Percentiles rank a stretch among this genome's conserved stretches.
Evolutionary conservation across 2,888 invertebrate genomes (phyloP).

Genomic region (Eupeodes luniger): DNA sequence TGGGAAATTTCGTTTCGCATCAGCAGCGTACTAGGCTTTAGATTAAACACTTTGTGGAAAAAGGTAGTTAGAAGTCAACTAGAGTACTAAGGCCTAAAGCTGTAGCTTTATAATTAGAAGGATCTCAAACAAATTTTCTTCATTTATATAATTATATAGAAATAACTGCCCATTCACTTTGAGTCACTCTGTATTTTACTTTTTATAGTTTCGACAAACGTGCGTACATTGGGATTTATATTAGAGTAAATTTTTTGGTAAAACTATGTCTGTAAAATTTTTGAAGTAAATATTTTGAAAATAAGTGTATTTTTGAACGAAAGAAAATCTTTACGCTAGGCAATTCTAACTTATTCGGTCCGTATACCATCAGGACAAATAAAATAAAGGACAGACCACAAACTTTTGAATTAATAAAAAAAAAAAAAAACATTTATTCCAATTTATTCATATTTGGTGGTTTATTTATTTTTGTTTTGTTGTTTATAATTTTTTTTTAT

Average conservation of each 20-base stretch:
- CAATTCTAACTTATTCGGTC: not conserved
- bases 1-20: too few relatives aligned
- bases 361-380: not conserved
- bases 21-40: too few relatives aligned
- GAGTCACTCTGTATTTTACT: not conserved
- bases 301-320: not conserved
- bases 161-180: not conserved
- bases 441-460: too few relatives aligned
- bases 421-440: too few relatives aligned
- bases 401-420: not conserved
- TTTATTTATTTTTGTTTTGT: too few relatives aligned
- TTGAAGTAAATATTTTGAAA: not conserved
- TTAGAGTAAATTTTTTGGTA: conserved; percentile 19
- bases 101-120: too few relatives aligned
- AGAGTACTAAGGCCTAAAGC: too few relatives aligned
- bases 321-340: not conserved
- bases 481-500: too few relatives aligned
- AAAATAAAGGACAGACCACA: conserved; percentile 7
- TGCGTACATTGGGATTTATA: conserved; percentile 38
- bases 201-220: conserved; percentile 26
- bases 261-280: not conserved
- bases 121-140: too few relatives aligned
- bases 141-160: too few relatives aligned
- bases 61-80: too few relatives aligned
- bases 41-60: too few relatives aligned